Evolutionary conservation across 2,888 invertebrate species (phyloP), one percentile per base, ranked within the genome.

Genomic region (Cephalotes varians): DNA sequence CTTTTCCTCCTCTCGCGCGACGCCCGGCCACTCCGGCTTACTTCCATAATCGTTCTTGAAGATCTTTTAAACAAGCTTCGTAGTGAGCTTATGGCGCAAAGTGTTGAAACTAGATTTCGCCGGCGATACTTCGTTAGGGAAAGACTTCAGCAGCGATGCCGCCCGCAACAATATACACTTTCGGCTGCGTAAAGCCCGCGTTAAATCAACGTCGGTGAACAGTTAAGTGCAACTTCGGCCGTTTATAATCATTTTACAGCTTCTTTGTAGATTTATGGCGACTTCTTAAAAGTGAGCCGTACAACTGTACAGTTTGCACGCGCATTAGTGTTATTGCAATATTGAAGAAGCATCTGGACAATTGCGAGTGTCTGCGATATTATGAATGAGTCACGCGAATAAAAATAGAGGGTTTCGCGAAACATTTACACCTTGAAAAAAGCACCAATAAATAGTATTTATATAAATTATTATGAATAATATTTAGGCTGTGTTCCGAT

Each of bases 221-320:
- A 84, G 87, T 89, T 87, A 85, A 85, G 86, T 83, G 81, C 88
- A 90, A 90, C 87, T 90, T 90, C 64, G 87, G 69, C 77, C 90
- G 87, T 90, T 88, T 88, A 87, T 90, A 90, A 90, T 90, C 90
- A 90, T 90, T 90, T 90, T 90, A 88, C 87, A 77, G 86, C 76
- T 88, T 85, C 90, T 84, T 85, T 74, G 84, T 60, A 74, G 88
- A 90, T 90, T 90, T 87, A 90, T 88, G 85, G 85, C 71, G 60
- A 72, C 82, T 73, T 76, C 84, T 89, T 88, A 86, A 86, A 89
- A 89, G 86, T 88, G 64, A 83, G 51, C 83, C 37, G 81, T 74
- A 64, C 84, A 51, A 76, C 62, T 56, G 74, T 71, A 88, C 47
- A 51, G 54, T 51, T 73, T 62, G 58, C 71, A 28, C 77, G 82